These are phyloP conservation scores for Dryadula phaetusa DNA, from an alignment of 2,888 invertebrate species.

Conservation along the genomic window DNA sequence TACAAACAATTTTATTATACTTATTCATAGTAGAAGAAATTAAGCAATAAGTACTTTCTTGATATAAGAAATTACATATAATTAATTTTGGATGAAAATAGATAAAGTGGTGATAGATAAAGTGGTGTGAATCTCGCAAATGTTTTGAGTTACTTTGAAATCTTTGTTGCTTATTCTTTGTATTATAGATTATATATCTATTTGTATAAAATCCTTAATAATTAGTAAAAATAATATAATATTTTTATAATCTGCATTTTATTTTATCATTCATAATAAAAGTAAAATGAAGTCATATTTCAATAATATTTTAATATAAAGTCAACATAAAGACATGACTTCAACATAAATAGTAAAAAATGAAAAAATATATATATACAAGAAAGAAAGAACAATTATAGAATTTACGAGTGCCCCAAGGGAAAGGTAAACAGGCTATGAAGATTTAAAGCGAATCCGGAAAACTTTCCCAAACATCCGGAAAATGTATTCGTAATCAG, in stretches of 20 bases:
- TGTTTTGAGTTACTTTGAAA: conserved; percentile 18
- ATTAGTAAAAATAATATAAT: neutral
- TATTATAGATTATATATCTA: neutral
- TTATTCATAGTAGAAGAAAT: neutral
- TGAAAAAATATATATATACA: no score
- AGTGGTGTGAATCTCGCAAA: neutral
- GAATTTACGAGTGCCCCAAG: neutral
- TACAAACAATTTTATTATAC: neutral
- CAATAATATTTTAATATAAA: neutral
- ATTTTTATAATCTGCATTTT: neutral
- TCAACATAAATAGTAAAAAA: neutral
- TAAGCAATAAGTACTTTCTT: neutral
- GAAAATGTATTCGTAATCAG: conserved; percentile 23
- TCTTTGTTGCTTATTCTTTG: neutral
- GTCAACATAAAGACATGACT: neutral
- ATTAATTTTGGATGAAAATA: neutral
- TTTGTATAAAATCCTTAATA: no score
- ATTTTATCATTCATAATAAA: neutral
- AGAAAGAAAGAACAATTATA: neutral
- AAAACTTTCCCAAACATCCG: conserved; percentile 15
- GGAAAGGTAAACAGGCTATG: conserved; percentile 11
- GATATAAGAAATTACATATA: neutral
- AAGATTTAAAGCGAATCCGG: conserved; percentile 14
- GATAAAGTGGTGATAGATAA: neutral
- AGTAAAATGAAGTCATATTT: neutral